A percentile compares a stretch with the other conserved stretches of the same genome.
Evolutionary conservation across 2,888 invertebrate species (phyloP).

Genomic region (Drosophila demipolita): DNA sequence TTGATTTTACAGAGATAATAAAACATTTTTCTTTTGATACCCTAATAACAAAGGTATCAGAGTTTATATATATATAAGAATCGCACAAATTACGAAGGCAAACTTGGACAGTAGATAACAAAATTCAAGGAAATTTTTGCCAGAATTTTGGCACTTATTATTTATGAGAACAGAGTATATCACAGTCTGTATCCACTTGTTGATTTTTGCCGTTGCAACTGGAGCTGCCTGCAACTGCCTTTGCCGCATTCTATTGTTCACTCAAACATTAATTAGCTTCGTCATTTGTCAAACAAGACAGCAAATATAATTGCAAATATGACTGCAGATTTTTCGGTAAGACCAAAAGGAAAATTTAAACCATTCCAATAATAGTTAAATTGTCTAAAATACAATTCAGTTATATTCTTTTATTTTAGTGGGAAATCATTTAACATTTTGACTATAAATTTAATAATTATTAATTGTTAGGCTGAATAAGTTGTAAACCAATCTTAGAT

Average conservation of each 20-base stretch:
- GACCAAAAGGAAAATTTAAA: neutral
- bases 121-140: neutral
- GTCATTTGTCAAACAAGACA: neutral
- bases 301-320: neutral
- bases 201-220: neutral
- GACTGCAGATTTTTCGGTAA: neutral
- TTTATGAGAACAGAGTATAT: neutral
- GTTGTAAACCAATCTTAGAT: neutral
- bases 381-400: neutral
- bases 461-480: neutral
- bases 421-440: neutral
- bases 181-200: neutral
- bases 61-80: too few relatives aligned
- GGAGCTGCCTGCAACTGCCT: neutral
- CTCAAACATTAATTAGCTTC: neutral
- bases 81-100: too few relatives aligned
- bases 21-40: neutral
- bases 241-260: neutral
- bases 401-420: neutral
- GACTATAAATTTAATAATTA: neutral
- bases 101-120: too few relatives aligned
- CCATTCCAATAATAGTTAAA: too few relatives aligned
- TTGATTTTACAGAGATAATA: slow-evolving; percentile 22
- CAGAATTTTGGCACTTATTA: neutral
- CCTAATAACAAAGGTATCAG: neutral